Evolutionary conservation across 2,797 vertebrate species (phyloP), one percentile per base, ranked within the genome.

Genomic region (Dendrocincla fuliginosa): DNA sequence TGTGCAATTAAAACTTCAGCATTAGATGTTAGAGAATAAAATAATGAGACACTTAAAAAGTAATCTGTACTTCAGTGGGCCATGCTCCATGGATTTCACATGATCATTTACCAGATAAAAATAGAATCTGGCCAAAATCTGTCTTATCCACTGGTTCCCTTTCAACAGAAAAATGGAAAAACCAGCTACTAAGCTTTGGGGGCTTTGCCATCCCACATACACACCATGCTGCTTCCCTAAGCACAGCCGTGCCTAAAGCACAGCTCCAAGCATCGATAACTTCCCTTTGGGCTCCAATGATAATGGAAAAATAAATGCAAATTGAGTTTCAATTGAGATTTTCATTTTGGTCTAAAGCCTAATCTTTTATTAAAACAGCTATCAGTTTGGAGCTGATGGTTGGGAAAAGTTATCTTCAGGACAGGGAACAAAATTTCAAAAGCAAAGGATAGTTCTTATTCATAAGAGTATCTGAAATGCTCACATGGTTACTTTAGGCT

Each of bases 21-120:
- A 98, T 98, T 98, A 98, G 98, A 98, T 98, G 98, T 98, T 98
- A 98, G 97, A 98, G 98, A 98, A 98, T 98, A 98, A 99, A 99
- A 99, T 99, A 99, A 99, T 98, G 98, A 99, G 98, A 98, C 98
- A 98, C 98, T 99, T 98, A 99, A 98, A 98, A 99, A 99, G 98
- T 98, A 98, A 99, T 98, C 98, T 98, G 98, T 98, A 98, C 98
- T 98, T 98, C 97, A 97, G 97, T 97, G 98, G 98, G 98, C 98
- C 87, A 82, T 95, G 98, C 98, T 98, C 98, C 95, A 97, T 83
- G 96, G 97, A 98, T 97, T 97, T 97, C 98, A 96, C 96, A 95
- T 78, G 96, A 97, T 95, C 86, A 81, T 93, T 96, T 95, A 89
- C 35, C 80, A 84, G 94, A 88, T n/a, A 95, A 80, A 92, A 93